Evolutionary conservation across 2,888 invertebrate genomes (phyloP), one percentile per base, ranked within the genome.

Genomic region (Platycnemis pennipes): DNA sequence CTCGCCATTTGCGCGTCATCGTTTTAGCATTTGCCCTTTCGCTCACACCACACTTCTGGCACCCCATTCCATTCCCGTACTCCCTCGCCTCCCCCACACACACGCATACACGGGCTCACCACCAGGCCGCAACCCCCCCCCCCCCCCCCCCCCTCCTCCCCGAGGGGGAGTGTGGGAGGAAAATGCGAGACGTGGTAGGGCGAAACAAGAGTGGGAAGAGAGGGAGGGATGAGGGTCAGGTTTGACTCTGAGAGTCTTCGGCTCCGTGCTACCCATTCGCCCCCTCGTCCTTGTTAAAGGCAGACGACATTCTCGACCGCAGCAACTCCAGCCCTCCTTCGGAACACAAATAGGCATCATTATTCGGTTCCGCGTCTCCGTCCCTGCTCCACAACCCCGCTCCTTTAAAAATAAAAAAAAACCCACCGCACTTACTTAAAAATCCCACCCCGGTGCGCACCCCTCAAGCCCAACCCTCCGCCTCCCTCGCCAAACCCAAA

Each of bases 341-440:
- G 2, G 31, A 49, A 56, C 89, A 89, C 89, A 89, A 89, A 89
- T 89, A 89, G 89, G 89, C 89, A 53, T 89, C 89, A 89, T 89
- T 89, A 89, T 89, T 89, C 89, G 89, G 42, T 89, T 42, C 89
- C 37, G 89, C 89, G 89, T 89, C 42, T 89, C 89, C 49, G 13
- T 26, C n/a, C 26, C 63, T n/a, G 63, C 63, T 5, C n/a, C 49
- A 16, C 26, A 63, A 63, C 26, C 63, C 26, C 49, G 11, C 11
- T 49, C 49, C 63, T 8, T 63, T 63, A n/a, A 63, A 63, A 63
- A 49, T n/a, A n/a, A 53, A 53, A 5, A 49, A 8, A 5, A 16
- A 22, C n/a, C 4, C 26, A 7, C 63, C 26, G 63, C 63, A 26
- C 26, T 63, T 7, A 53, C 11, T 16, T 16, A 26, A 26, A 26